Evolutionary conservation across 2,113 vertebrate genomes (phyloP), one percentile per base, ranked within the genome.

Genomic region (Hirundichthys speculiger): DNA sequence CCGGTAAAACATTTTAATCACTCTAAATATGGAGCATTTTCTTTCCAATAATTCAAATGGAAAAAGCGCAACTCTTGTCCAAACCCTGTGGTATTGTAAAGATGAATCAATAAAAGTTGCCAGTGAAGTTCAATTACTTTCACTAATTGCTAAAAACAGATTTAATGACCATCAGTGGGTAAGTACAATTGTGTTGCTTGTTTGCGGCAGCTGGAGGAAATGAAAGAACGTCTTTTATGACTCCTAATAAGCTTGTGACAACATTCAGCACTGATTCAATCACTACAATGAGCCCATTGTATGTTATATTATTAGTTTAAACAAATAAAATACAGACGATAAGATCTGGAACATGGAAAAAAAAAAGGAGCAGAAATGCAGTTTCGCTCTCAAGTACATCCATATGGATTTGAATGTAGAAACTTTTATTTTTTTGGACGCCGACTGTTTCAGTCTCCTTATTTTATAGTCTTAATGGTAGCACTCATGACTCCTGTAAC

Each of bases 291-390:
- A 60, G 55, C 20, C 56, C 40, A 69, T 50, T 58, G 19, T 40
- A 68, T 80, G 43, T 67, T 74, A 61, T 64, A 77, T 67, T 73
- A 25, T 68, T 53, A 41, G 27, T 64, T 79, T 41, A 38, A 56
- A 75, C 21, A 41, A 62, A 84, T 79, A 12, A 75, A 85, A 79
- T 77, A 80, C 79, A 68, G 69, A 85, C 76, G 65, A 69, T n/a
- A 68, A 42, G 80, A 64, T 74, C 42, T 77, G 74, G 57, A 83
- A 63, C 70, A 62, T 63, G 74, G 9, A 34, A 34, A 34, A 80
- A 75, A 49, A 83, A 76, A 74, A 52, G 38, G 43, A 52, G 25
- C n/a, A 49, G 62, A 42, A 19, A 58, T 62, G 24, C 54, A 69
- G 53, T 72, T 47, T 75, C 50, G 50, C 62, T 72, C 42, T 25